Evolutionary conservation across 1,140 invertebrate species (phyloP).

Genomic region (Aphaenogaster floridana): DNA sequence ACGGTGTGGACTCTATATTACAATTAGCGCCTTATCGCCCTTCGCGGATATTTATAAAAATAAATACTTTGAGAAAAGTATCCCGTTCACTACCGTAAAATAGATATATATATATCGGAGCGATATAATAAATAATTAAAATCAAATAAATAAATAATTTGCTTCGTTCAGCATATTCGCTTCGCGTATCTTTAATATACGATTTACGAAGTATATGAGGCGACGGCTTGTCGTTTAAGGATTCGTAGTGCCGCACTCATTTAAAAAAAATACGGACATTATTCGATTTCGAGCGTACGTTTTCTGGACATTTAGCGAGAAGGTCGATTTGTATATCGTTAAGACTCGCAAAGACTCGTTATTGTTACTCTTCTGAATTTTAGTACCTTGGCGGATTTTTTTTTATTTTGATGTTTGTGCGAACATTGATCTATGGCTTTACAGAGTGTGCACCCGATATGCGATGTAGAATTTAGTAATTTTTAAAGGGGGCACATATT

Average conservation of each 20-base stretch:
- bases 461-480: constrained; percentile 3
- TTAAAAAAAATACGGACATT: constrained; percentile 78
- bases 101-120: constrained; percentile 76
- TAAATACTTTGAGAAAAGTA: constrained; percentile 85
- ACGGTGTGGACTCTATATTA: constrained; percentile 70
- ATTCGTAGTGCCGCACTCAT: constrained; percentile 81
- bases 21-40: constrained; percentile 70
- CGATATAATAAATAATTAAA: constrained; percentile 84
- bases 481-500: neutral
- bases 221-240: constrained; percentile 72
- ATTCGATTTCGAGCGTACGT: constrained; percentile 77
- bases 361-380: constrained; percentile 17
- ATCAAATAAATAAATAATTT: constrained; percentile 87
- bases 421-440: constrained; percentile 49
- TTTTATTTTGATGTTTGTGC: constrained; percentile 26
- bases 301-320: constrained; percentile 76
- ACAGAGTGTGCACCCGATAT: neutral
- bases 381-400: neutral
- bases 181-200: constrained; percentile 83
- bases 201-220: constrained; percentile 82
- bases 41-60: constrained; percentile 86
- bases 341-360: constrained; percentile 36
- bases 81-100: constrained; percentile 81
- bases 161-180: constrained; percentile 81
- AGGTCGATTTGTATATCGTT: constrained; percentile 69